phyloP scores from a whole-genome alignment of 1,140 invertebrate genomes.

The Euwallacea fornicatus region DNA sequence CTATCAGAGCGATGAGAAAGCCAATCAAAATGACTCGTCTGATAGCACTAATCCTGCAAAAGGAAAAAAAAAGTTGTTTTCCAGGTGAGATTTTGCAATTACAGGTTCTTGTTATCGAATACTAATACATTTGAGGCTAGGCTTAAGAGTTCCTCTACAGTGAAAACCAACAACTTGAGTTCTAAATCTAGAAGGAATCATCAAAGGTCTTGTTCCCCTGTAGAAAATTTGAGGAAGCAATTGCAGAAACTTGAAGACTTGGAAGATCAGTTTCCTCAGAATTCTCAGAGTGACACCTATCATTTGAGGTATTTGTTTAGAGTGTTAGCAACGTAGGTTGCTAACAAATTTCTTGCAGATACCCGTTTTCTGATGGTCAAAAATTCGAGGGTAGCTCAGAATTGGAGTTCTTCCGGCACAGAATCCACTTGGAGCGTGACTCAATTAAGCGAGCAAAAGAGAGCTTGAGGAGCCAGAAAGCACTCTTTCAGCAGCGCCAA shows the following conservation, averaged over 20 bases:
- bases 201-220: slow-evolving; percentile 63
- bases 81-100: slow-evolving; percentile 49
- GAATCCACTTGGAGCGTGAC: slow-evolving; percentile 75
- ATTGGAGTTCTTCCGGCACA: slow-evolving; percentile 76
- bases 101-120: too few species aligned
- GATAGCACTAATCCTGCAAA: slow-evolving; percentile 48
- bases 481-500: slow-evolving; percentile 60
- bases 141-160: slow-evolving; percentile 64
- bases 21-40: slow-evolving; percentile 48
- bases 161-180: slow-evolving; percentile 52
- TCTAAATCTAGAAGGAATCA: slow-evolving; percentile 38
- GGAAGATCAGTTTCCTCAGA: slow-evolving; percentile 73
- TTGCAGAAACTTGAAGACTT: slow-evolving; percentile 76
- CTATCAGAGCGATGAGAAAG: slow-evolving; percentile 48
- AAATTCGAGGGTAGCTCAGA: slow-evolving; percentile 62
- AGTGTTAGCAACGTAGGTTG: not conserved
- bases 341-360: slow-evolving; percentile 33
- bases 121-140: slow-evolving; percentile 4
- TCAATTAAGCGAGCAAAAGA: slow-evolving; percentile 74
- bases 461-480: slow-evolving; percentile 63
- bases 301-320: slow-evolving; percentile 62
- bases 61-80: slow-evolving; percentile 63
- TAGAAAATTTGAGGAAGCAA: slow-evolving; percentile 75
- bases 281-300: slow-evolving; percentile 66
- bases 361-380: slow-evolving; percentile 52